phyloP scores from a whole-genome alignment of 1,140 invertebrate species.

The Rhyzopertha dominica region DNA sequence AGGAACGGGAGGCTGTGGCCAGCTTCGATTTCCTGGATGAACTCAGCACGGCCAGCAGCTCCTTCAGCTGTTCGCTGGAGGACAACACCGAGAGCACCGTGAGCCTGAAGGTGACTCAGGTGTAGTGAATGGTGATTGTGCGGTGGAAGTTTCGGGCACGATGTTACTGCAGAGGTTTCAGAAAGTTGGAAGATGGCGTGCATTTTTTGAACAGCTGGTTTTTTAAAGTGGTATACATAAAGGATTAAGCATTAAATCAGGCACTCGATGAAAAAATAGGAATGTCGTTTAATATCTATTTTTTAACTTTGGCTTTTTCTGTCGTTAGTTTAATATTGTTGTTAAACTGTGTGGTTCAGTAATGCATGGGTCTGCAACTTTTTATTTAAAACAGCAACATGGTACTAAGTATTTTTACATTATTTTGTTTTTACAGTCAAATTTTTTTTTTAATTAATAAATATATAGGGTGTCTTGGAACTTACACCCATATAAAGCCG shows the following conservation, averaged over 20 bases:
- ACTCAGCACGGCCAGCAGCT: constrained; percentile 51
- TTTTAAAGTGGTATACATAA: constrained; percentile 1
- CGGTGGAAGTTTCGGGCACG: constrained; percentile 2
- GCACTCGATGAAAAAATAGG: neutral
- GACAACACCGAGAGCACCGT: constrained; percentile 24
- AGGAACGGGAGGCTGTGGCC: constrained; percentile 69
- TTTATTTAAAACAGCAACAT: too few relatives aligned
- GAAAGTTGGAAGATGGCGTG: constrained; percentile 9
- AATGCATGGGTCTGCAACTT: too few relatives aligned
- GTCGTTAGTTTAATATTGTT: too few relatives aligned
- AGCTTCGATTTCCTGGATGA: constrained; percentile 75
- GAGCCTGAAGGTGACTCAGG: neutral
- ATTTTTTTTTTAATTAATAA: too few relatives aligned
- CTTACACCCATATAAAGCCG: too few relatives aligned
- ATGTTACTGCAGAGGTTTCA: neutral
- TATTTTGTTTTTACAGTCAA: too few relatives aligned
- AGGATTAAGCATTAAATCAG: neutral
- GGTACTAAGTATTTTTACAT: too few relatives aligned
- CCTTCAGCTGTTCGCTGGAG: constrained; percentile 50
- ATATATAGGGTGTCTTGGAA: too few relatives aligned
- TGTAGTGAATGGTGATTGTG: neutral
- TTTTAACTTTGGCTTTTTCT: too few relatives aligned
- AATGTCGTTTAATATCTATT: too few relatives aligned
- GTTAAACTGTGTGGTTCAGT: too few relatives aligned
- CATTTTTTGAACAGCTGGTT: constrained; percentile 8